Evolutionary conservation across 92 coral and sea anemone species (phyloP).

Genomic region (Micromussa lordhowensis): DNA sequence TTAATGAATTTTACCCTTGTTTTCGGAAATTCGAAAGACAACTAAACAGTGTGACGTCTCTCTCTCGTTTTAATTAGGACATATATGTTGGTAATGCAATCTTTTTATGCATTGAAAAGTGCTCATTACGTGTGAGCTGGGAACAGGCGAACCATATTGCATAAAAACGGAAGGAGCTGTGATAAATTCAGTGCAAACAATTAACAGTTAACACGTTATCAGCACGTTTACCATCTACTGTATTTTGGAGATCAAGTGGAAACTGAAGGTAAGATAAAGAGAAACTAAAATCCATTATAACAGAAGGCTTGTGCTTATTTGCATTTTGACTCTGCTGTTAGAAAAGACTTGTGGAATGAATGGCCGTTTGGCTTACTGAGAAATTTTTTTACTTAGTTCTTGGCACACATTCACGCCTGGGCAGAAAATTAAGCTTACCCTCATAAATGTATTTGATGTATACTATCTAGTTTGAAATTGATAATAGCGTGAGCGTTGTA

Average conservation of each 20-base stretch:
- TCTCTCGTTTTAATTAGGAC: neutral
- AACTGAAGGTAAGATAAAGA: neutral
- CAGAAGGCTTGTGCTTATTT: neutral
- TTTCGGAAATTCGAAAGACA: neutral
- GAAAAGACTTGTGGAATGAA: no score
- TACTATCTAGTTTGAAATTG: no score
- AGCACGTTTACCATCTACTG: no score
- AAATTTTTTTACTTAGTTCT: no score
- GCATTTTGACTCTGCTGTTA: neutral
- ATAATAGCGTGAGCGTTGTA: no score
- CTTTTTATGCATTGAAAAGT: neutral
- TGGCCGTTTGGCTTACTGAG: no score
- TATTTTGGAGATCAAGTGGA: no score
- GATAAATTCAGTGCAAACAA: neutral
- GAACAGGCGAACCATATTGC: no score
- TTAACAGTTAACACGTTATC: neutral
- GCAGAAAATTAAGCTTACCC: no score
- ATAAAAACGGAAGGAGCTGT: no score
- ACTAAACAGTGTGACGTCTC: neutral
- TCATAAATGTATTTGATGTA: no score
- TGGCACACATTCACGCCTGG: neutral
- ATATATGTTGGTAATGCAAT: neutral
- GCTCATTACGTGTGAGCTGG: neutral
- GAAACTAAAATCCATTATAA: neutral
- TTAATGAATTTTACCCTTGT: neutral